Evolutionary conservation across 2,113 vertebrate species (phyloP).

Genomic region (Aleadryas rufinucha): DNA sequence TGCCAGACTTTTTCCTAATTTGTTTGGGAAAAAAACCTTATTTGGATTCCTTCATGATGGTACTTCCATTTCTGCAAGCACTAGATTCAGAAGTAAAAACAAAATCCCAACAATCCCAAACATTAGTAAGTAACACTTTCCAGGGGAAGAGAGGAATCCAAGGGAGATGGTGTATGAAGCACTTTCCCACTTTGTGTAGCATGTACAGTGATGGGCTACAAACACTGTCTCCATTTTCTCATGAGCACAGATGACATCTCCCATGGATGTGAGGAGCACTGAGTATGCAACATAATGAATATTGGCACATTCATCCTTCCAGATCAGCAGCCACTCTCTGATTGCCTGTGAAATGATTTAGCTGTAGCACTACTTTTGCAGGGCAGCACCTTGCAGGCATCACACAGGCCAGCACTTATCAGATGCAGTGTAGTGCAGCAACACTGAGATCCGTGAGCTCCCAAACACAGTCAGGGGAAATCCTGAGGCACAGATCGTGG

Average conservation of each 20-base stretch:
- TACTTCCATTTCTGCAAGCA: neutral
- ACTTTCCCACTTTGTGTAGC: neutral
- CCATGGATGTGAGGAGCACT: neutral
- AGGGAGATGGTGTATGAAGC: neutral
- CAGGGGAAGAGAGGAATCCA: neutral
- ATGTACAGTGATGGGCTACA: neutral
- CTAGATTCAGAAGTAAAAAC: neutral
- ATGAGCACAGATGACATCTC: neutral
- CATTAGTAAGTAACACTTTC: neutral
- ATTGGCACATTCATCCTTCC: neutral
- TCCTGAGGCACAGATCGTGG: fast-evolving
- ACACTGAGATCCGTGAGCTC: neutral
- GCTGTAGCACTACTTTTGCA: neutral
- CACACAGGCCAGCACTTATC: neutral
- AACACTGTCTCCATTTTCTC: neutral
- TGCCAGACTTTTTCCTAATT: neutral
- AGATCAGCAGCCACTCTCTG: neutral
- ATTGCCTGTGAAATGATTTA: neutral
- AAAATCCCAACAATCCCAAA: neutral
- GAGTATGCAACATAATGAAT: neutral
- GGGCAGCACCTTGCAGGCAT: neutral
- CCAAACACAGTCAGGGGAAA: neutral
- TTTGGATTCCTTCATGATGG: neutral
- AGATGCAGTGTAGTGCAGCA: fast-evolving
- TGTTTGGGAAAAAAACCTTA: neutral